Base-by-base conservation (phyloP, 1,140 invertebrate genomes). In the Drosophila nigromelanica region DNA sequence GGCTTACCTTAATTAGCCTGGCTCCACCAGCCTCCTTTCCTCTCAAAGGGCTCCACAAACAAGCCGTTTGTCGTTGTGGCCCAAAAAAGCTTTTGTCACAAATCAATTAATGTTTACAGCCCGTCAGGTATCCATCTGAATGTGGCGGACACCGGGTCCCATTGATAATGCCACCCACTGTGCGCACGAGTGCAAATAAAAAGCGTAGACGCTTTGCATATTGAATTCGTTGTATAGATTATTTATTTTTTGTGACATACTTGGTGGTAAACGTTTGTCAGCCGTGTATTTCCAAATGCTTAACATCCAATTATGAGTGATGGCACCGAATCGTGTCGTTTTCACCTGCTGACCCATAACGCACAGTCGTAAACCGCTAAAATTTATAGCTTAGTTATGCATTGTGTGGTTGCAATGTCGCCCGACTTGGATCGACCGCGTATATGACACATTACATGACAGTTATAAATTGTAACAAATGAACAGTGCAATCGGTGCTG, bases 111-210 rank as follows among this genome's bases (percentile, higher is more conserved):
- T 35, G 58, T 69, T 73, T 61, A 87, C 58, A 63, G 51, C 68
- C 48, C 47, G 64, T 40, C 51, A 85, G 69, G 63, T 80, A 62
- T 64, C 73, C 58, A 56, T 52, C 72, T 66, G 42, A 55, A 39
- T 11, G 39, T 11, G 15, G 30, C 35, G 11, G 8, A 37, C 7
- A 40, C 33, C 5, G 24, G 68, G 59, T 68, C 62, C 78, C 78
- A 73, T 56, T 72, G 50, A 76, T 56, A 78, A 87, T 87, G 76
- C 82, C 81, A 86, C 81, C 81, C 81, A 86, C 81, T 82, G 82
- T 61, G 81, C 54, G 24, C 70, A 77, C 74, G 74, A 74, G 63
- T 69, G 81, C 82, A 76, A 75, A 87, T 87, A 78, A 86, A 86
- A 85, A 48, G 54, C 74, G 59, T 58, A 51, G 75, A 56, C 48